phyloP scores from a whole-genome alignment of 2,113 vertebrate species.

The Melanerpes formicivorus region DNA sequence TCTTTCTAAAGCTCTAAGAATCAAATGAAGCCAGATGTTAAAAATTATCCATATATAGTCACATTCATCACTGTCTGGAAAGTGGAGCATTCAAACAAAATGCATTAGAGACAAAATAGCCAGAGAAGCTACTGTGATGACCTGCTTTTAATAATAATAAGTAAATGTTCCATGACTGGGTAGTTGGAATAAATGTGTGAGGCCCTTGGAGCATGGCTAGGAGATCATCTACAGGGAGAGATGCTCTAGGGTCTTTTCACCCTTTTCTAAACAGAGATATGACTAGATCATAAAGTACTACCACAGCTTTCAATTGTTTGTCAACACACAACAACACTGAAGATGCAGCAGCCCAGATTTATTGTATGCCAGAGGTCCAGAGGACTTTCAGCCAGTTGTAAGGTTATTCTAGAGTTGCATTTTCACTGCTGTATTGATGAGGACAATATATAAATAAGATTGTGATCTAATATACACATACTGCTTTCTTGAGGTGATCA shows the following conservation, averaged over 20 bases:
- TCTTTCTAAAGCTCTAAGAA: not conserved
- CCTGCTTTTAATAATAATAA: not conserved
- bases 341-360: not conserved
- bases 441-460: rapidly evolving
- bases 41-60: not conserved
- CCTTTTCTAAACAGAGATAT: not conserved
- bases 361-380: not conserved
- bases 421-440: not conserved
- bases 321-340: not conserved
- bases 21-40: not conserved
- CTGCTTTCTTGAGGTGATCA: not conserved
- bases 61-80: not conserved
- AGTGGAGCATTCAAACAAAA: not conserved
- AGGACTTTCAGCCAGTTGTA: not conserved
- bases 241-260: not conserved
- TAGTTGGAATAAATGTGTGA: not conserved
- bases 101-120: not conserved
- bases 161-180: not conserved
- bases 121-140: not conserved
- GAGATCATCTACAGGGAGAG: not conserved
- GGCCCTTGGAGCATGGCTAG: not conserved
- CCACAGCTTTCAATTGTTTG: not conserved
- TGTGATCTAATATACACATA: not conserved
- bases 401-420: not conserved
- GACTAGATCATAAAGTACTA: not conserved